A percentile compares a stretch with the other conserved stretches of the same genome.
Evolutionary conservation across 2,797 vertebrate genomes (phyloP).

Genomic region (Channa striata): DNA sequence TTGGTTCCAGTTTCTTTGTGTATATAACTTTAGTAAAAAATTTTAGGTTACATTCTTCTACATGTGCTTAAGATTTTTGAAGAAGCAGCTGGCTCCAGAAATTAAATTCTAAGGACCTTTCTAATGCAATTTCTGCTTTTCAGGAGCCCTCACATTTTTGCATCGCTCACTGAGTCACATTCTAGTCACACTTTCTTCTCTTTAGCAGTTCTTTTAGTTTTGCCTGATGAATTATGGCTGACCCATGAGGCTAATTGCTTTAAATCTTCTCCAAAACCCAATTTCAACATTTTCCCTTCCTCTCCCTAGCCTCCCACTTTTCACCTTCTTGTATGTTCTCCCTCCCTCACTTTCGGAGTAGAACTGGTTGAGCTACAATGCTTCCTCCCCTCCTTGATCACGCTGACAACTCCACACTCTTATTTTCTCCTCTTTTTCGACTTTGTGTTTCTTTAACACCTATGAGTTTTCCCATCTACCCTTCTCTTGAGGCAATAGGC

Average conservation of each 20-base stretch:
- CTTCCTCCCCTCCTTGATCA: slow-evolving; percentile 49
- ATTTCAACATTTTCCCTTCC: slow-evolving; percentile 37
- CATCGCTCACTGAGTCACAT: slow-evolving; percentile 14
- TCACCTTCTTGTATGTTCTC: slow-evolving; percentile 4
- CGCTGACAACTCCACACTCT: slow-evolving; percentile 35
- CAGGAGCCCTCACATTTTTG: slow-evolving; percentile 16
- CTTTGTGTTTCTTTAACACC: slow-evolving; percentile 52
- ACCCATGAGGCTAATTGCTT: slow-evolving; percentile 59
- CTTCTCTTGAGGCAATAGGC: slow-evolving; percentile 51
- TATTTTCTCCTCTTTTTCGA: slow-evolving; percentile 16
- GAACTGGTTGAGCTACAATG: slow-evolving; percentile 28
- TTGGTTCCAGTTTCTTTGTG: slow-evolving; percentile 8
- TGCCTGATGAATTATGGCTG: slow-evolving; percentile 54
- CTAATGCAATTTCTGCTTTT: slow-evolving; percentile 19
- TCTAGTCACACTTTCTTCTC: slow-evolving; percentile 42
- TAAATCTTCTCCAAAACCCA: slow-evolving; percentile 41
- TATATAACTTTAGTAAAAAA: neutral
- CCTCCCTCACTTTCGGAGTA: neutral
- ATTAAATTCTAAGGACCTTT: neutral
- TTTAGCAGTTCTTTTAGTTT: slow-evolving; percentile 38
- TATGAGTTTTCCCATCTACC: slow-evolving; percentile 39
- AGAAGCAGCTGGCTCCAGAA: neutral
- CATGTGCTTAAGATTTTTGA: neutral
- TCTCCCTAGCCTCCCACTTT: slow-evolving; percentile 16
- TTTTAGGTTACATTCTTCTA: neutral